Evolutionary conservation across 2,888 invertebrate genomes (phyloP).

Genomic region (Onchidella celtica): DNA sequence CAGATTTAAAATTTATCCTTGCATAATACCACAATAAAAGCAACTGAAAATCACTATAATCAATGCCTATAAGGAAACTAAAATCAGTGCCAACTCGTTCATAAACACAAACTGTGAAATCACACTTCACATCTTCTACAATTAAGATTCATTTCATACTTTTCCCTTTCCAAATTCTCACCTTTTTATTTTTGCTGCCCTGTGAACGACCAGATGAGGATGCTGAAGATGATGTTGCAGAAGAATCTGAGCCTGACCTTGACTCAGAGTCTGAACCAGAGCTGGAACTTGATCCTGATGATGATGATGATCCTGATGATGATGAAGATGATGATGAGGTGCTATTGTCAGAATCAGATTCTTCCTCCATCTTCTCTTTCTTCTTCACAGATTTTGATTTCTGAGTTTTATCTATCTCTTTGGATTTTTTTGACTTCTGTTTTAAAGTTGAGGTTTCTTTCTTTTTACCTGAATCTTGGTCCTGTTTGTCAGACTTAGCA

Average conservation of each 20-base stretch:
- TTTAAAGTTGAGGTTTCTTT: neutral
- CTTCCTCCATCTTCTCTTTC: constrained; percentile 45
- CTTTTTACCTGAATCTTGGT: neutral
- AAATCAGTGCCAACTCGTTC: no score
- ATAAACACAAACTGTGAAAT: no score
- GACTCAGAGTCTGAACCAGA: constrained; percentile 51
- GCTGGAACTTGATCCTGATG: constrained; percentile 37
- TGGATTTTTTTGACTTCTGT: constrained; percentile 41
- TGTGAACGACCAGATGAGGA: constrained; percentile 36
- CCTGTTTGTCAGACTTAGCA: neutral
- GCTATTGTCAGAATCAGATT: constrained; percentile 30
- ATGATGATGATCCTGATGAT: constrained; percentile 28
- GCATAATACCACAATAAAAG: no score
- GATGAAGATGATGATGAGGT: constrained; percentile 33
- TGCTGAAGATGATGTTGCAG: constrained; percentile 36
- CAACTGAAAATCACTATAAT: no score
- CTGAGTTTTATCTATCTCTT: neutral
- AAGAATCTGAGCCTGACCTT: constrained; percentile 32
- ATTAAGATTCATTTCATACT: no score
- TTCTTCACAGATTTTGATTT: constrained; percentile 27
- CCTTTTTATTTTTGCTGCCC: constrained; percentile 16
- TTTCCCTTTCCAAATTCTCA: no score
- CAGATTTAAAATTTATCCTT: no score
- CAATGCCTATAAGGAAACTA: no score
- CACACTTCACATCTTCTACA: no score